These are phyloP conservation scores for Tachina fera DNA, from an alignment of 2,888 invertebrate species.

Conservation along the genomic window DNA sequence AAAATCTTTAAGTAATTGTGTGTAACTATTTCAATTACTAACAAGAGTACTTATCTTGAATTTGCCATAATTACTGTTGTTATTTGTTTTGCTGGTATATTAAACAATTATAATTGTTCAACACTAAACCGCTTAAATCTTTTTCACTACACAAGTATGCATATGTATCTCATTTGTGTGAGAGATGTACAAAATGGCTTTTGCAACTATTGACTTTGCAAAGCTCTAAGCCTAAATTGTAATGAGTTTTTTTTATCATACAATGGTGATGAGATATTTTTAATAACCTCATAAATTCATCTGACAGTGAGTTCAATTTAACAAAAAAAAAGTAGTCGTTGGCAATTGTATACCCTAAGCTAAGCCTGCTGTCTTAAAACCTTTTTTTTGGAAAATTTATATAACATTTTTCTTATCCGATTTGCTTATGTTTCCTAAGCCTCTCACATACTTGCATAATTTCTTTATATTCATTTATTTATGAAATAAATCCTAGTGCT, in stretches of 20 bases:
- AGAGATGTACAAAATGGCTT: background rate
- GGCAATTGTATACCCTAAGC: no score
- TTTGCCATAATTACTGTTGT: slow-evolving; percentile 8
- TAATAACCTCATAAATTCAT: no score
- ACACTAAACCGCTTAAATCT: slow-evolving; percentile 21
- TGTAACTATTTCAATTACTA: background rate
- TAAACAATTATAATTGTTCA: slow-evolving; percentile 11
- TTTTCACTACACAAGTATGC: background rate
- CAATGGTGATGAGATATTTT: background rate
- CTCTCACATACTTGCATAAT: no score
- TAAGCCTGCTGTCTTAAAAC: no score
- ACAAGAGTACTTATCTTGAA: background rate
- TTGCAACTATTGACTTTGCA: background rate
- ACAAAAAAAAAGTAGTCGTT: no score
- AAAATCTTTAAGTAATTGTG: background rate
- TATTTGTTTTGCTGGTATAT: background rate
- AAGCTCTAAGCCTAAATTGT: background rate
- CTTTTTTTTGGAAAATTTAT: no score
- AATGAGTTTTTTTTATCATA: background rate
- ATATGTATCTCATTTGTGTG: background rate
- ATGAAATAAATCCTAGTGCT: background rate
- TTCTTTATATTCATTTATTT: background rate
- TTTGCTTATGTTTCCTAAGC: no score
- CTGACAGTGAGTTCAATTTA: no score
- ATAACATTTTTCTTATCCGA: no score